phyloP scores from a whole-genome alignment of 2,888 invertebrate species.

The Isotomurus palustris region DNA sequence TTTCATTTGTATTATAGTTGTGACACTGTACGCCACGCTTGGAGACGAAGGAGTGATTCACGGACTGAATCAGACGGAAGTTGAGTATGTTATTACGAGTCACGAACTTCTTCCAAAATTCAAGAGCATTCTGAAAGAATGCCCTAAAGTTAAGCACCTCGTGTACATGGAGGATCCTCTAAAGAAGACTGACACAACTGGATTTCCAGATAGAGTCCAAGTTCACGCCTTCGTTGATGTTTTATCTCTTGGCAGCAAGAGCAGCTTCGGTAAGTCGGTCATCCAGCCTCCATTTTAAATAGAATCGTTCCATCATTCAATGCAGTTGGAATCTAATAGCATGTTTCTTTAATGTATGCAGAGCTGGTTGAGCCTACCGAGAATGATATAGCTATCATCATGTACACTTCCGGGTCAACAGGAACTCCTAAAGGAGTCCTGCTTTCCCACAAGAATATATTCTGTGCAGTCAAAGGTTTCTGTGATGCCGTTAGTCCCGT shows the following conservation, averaged over 20 bases:
- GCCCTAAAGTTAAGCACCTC: slow-evolving; percentile 71
- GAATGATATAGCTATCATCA: slow-evolving; percentile 86
- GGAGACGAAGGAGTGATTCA: slow-evolving; percentile 95
- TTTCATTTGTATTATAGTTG: slow-evolving; percentile 58
- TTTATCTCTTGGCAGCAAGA: slow-evolving; percentile 55
- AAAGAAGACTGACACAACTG: slow-evolving; percentile 63
- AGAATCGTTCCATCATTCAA: no score
- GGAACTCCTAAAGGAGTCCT: slow-evolving; percentile 89
- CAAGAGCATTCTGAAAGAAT: slow-evolving; percentile 65
- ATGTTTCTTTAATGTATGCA: slow-evolving; percentile 49
- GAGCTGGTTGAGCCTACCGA: slow-evolving; percentile 61
- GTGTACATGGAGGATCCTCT: slow-evolving; percentile 86
- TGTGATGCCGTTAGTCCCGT: slow-evolving; percentile 67
- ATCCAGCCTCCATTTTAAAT: no score
- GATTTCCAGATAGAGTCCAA: slow-evolving; percentile 66
- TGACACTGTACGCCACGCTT: slow-evolving; percentile 94
- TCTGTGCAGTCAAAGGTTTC: slow-evolving; percentile 73
- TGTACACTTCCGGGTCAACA: slow-evolving; percentile 98
- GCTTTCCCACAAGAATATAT: slow-evolving; percentile 74
- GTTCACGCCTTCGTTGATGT: slow-evolving; percentile 71
- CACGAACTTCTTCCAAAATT: slow-evolving; percentile 89
- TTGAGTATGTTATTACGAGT: slow-evolving; percentile 85
- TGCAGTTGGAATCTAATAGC: not conserved
- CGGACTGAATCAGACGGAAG: slow-evolving; percentile 95
- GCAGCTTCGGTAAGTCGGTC: slow-evolving; percentile 10